These are phyloP conservation scores for Trichonephila clavata DNA, from an alignment of 1,140 invertebrate genomes.

Conservation along the genomic window DNA sequence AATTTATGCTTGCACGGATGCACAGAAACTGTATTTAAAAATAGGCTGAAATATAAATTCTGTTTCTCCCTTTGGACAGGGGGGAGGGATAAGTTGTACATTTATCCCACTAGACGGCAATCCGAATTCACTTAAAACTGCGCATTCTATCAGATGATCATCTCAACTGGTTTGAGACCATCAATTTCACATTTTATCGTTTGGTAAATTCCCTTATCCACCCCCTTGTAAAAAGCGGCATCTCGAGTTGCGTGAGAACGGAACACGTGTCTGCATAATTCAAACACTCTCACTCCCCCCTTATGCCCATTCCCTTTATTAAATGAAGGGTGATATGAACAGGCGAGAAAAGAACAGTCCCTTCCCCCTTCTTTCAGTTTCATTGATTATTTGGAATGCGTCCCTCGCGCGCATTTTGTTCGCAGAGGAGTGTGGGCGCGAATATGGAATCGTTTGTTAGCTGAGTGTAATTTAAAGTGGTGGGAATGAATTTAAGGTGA, in stretches of 20 bases:
- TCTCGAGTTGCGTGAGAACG: not conserved
- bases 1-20: not conserved
- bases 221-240: not conserved
- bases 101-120: not conserved
- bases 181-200: conserved; percentile 35
- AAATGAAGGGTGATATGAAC: too few relatives aligned
- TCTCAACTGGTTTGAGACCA: not conserved
- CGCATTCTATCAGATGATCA: not conserved
- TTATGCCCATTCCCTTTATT: not conserved
- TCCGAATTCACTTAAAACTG: conserved; percentile 11
- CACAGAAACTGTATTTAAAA: not conserved
- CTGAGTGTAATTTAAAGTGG: not conserved
- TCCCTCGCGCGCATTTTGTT: not conserved
- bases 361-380: not conserved
- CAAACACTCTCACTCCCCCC: not conserved
- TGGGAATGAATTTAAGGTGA: not conserved
- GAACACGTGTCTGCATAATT: conserved; percentile 10
- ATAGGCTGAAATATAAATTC: not conserved
- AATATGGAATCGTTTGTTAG: not conserved
- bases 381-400: conserved; percentile 20
- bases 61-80: too few relatives aligned
- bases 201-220: not conserved
- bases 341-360: not conserved
- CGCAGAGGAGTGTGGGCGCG: too few relatives aligned
- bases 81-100: not conserved